These are phyloP conservation scores for Rutilus rutilus DNA, from an alignment of 2,113 vertebrate genomes.

Conservation along the genomic window DNA sequence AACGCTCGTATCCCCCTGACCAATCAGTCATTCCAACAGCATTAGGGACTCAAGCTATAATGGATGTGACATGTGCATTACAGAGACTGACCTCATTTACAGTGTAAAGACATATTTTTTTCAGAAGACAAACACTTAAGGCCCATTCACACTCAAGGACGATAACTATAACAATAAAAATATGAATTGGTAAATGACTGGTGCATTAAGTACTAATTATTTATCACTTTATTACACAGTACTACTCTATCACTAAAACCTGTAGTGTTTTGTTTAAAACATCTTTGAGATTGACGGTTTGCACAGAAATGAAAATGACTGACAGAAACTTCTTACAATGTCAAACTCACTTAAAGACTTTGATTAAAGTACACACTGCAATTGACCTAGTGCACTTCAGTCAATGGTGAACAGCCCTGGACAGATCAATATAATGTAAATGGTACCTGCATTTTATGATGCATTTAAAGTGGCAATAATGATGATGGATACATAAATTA, in stretches of 20 bases:
- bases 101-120: neutral
- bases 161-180: neutral
- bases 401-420: neutral
- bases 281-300: neutral
- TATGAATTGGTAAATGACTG: neutral
- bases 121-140: neutral
- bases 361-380: neutral
- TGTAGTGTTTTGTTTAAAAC: neutral
- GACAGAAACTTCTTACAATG: neutral
- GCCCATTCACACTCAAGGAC: no score
- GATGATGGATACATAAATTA: neutral
- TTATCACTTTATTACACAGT: neutral
- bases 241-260: neutral
- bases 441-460: neutral
- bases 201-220: neutral
- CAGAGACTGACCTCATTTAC: neutral
- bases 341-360: neutral
- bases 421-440: neutral
- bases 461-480: neutral
- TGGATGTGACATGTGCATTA: conserved; percentile 15
- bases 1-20: neutral
- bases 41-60: neutral
- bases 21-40: conserved; percentile 17
- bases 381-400: neutral
- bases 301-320: neutral